Evolutionary conservation across 1,140 invertebrate species (phyloP).

Genomic region (Pogonomyrmex californicus): DNA sequence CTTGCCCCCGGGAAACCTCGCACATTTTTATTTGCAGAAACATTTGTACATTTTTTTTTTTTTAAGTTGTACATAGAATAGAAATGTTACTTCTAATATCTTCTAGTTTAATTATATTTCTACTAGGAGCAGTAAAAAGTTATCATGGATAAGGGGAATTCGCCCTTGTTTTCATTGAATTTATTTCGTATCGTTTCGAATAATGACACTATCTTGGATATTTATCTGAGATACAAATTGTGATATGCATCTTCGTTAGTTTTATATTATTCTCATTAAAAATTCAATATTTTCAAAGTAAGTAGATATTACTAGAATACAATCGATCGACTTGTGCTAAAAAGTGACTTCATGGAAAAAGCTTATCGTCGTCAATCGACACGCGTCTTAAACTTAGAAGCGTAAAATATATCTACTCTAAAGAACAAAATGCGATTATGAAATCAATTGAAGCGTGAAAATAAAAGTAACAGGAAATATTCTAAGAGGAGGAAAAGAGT

Average conservation of each 20-base stretch:
- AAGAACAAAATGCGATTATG: neutral
- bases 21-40: neutral
- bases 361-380: neutral
- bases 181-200: neutral
- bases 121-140: neutral
- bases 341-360: neutral
- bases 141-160: neutral
- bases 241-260: slow-evolving; percentile 9
- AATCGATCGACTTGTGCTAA: neutral
- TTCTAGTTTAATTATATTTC: neutral
- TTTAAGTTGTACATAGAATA: neutral
- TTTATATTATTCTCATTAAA: neutral
- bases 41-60: neutral
- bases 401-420: neutral
- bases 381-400: neutral
- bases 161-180: neutral
- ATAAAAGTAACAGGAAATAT: slow-evolving; percentile 30
- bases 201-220: neutral
- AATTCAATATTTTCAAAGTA: neutral
- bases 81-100: neutral
- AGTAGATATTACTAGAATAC: neutral
- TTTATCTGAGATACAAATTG: slow-evolving; percentile 18
- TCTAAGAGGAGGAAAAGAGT: slow-evolving; percentile 44
- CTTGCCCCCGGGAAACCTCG: neutral
- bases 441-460: slow-evolving; percentile 10